Evolutionary conservation across 2,113 vertebrate species (phyloP).

Genomic region (Prionailurus bengalensis): DNA sequence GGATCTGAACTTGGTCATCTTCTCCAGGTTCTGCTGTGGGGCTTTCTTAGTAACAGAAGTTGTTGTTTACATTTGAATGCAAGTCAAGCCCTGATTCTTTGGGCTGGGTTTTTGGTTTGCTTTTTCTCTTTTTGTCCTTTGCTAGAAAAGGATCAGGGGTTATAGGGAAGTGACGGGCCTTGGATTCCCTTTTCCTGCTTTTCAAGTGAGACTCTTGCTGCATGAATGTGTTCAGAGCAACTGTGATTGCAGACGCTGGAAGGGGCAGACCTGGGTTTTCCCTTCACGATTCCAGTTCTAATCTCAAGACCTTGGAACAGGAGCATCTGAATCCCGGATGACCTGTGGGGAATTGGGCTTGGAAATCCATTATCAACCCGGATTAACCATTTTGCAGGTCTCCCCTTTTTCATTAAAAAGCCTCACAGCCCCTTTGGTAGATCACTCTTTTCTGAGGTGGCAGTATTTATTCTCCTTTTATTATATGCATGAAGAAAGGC

Average conservation of each 20-base stretch:
- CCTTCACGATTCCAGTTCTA: background rate
- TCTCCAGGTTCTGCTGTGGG: background rate
- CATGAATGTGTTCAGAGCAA: background rate
- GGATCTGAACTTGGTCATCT: background rate
- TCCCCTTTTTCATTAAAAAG: constrained; percentile 20
- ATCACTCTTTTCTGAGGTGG: background rate
- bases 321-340: background rate
- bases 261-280: background rate
- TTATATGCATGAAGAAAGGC: background rate
- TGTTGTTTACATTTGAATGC: background rate
- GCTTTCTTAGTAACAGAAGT: background rate
- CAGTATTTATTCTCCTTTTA: background rate
- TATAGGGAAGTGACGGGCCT: background rate
- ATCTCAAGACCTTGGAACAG: background rate
- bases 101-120: background rate
- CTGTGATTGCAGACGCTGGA: background rate
- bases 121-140: background rate
- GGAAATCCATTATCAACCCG: background rate
- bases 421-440: background rate
- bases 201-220: constrained; percentile 29
- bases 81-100: background rate
- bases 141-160: background rate
- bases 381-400: background rate
- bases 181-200: constrained; percentile 14
- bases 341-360: background rate